phyloP scores from a whole-genome alignment of 2,113 vertebrate genomes.

The Oophaga pumilio region DNA sequence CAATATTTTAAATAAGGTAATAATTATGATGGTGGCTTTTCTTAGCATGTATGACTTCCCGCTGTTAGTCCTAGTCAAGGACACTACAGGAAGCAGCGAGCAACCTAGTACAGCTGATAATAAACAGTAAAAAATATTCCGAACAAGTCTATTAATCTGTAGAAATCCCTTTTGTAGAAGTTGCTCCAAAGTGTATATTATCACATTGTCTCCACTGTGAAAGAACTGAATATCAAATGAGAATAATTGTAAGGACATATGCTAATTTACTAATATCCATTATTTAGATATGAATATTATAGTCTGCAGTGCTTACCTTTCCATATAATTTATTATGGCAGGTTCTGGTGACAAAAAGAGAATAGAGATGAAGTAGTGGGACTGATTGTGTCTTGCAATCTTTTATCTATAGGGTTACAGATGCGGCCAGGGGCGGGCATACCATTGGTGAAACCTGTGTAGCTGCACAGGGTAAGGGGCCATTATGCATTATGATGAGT shows the following conservation, averaged over 20 bases:
- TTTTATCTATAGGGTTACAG: too few species aligned
- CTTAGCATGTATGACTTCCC: not conserved
- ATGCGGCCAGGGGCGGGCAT: too few species aligned
- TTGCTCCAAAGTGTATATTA: not conserved
- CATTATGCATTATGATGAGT: too few species aligned
- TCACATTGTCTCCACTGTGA: not conserved
- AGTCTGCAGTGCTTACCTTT: too few species aligned
- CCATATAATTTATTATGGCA: not conserved
- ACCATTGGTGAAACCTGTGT: too few species aligned
- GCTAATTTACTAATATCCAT: not conserved
- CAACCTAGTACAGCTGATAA: not conserved
- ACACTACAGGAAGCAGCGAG: not conserved
- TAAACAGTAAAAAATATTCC: not conserved
- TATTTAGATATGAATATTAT: not conserved
- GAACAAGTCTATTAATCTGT: not conserved
- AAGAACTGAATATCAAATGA: not conserved
- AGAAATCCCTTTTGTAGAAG: not conserved
- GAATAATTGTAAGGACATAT: not conserved
- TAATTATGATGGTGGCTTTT: not conserved
- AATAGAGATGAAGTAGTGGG: too few species aligned
- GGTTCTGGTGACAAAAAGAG: not conserved
- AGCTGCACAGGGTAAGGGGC: too few species aligned
- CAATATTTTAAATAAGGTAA: not conserved
- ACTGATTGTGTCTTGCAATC: too few species aligned
- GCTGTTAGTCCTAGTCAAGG: constrained; percentile 2